phyloP scores from a whole-genome alignment of 2,888 invertebrate genomes.

The Trissolcus japonicus region DNA sequence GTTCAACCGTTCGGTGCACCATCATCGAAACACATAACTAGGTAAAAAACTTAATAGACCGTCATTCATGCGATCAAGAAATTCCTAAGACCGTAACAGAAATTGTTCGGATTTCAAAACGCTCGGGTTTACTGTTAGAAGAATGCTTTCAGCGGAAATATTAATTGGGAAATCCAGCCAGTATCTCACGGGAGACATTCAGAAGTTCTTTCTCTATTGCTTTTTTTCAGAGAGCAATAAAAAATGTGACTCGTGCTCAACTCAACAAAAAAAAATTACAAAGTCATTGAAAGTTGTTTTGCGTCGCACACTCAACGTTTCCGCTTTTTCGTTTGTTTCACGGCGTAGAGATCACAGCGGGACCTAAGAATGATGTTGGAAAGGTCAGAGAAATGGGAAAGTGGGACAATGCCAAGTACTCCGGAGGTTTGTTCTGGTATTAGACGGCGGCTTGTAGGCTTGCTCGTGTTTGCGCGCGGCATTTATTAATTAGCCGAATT shows the following conservation, averaged over 20 bases:
- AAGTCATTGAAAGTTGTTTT: slow-evolving; percentile 13
- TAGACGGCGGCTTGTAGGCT: slow-evolving; percentile 17
- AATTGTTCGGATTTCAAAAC: slow-evolving; percentile 11
- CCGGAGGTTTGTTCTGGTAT: slow-evolving; percentile 29
- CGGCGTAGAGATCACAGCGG: slow-evolving; percentile 26
- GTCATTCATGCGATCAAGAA: slow-evolving; percentile 13
- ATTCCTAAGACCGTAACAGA: slow-evolving; percentile 16
- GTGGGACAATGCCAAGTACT: slow-evolving; percentile 44
- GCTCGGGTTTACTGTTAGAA: slow-evolving; percentile 17
- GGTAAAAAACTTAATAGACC: slow-evolving; percentile 16
- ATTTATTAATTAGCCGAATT: slow-evolving; percentile 43
- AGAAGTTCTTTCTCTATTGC: slow-evolving; percentile 3
- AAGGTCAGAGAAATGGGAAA: slow-evolving; percentile 51
- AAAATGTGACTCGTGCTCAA: slow-evolving; percentile 2
- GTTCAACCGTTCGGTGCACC: not conserved
- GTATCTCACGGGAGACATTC: not conserved
- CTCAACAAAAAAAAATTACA: slow-evolving; percentile 8
- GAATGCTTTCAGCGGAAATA: slow-evolving; percentile 19
- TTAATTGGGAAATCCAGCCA: slow-evolving; percentile 29
- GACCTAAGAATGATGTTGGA: slow-evolving; percentile 32
- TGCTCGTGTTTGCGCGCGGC: slow-evolving; percentile 20
- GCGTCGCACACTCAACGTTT: slow-evolving; percentile 12
- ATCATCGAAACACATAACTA: too few species aligned
- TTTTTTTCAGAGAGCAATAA: not conserved
- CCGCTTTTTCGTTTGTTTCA: slow-evolving; percentile 38